Evolutionary conservation across 2,797 vertebrate genomes (phyloP), one percentile per base, ranked within the genome.

Genomic region (Meriones psammophilus): DNA sequence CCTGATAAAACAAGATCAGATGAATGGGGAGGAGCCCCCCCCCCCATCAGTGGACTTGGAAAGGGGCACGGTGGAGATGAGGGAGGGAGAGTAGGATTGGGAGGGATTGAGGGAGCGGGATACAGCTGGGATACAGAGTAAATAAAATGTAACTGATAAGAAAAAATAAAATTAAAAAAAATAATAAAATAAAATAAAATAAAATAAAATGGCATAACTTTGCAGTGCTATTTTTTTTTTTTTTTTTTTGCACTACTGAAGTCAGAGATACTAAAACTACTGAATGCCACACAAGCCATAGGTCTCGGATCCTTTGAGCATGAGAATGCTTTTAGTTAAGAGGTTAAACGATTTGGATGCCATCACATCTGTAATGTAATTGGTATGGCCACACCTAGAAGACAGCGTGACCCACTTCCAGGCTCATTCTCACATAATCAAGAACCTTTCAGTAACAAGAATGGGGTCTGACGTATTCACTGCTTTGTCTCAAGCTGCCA

Each of bases 371-470:
- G 26, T 71, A 86, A 74, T 68, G 33, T 36, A 78, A 90, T 64
- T 26, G 36, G 46, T 56, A 10, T 3, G 60, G 78, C 22, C 3
- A 30, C 15, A 62, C 89, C 36, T 94, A 42, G n/a, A 95, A 92
- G 64, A 68, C 66, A 86, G 77, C 10, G 36, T 3, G 30, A 76
- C 36, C 87, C 50, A 81, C 7, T 73, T 83, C 33, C 28, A 46
- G 14, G 18, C 1, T 81, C 56, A 80, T 74, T 85, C 36, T 97
- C 8, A 92, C 3, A 88, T 3, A 94, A 28, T 50, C 20, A 74
- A 86, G 89, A 73, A 39, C 22, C 26, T 91, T 66, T 46, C 87
- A 62, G 60, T 26, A 94, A 79, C 7, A 46, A 94, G 78, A 76
- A 42, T 10, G 12, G 58, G 93, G 92, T 26, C 91, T 24, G 15